A percentile compares a stretch with the other conserved stretches of the same genome.
Evolutionary conservation across 2,888 invertebrate species (phyloP).

Genomic region (Pristionchus fissidentatus): DNA sequence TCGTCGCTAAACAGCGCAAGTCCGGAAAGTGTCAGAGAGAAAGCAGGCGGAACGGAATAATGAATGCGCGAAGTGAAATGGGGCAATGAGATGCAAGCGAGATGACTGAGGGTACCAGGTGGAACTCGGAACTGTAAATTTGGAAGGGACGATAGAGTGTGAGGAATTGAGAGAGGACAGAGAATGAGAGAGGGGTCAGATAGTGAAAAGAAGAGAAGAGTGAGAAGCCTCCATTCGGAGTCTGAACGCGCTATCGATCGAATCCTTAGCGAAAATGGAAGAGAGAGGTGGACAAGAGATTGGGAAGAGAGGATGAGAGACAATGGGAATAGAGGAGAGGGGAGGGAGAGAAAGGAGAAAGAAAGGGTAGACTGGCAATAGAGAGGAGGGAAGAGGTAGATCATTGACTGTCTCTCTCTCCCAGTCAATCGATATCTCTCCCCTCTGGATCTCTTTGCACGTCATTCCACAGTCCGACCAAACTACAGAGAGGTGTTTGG

Average conservation of each 20-base stretch:
- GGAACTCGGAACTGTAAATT: neutral
- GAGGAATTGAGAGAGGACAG: neutral
- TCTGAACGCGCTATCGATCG: neutral
- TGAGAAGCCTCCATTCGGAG: neutral
- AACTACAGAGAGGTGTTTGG: neutral
- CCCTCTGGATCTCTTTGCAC: neutral
- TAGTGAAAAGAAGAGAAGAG: neutral
- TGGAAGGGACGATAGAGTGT: neutral
- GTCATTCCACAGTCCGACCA: neutral
- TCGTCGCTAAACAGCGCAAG: conserved; percentile 29
- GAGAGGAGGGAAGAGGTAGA: neutral
- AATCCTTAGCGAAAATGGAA: neutral
- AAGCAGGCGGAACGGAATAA: neutral
- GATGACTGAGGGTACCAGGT: neutral
- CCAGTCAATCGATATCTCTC: neutral
- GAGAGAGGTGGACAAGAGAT: neutral
- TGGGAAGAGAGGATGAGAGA: neutral
- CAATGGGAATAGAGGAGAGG: neutral
- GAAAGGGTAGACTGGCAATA: conserved; percentile 1
- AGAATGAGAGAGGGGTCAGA: neutral
- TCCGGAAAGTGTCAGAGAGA: neutral
- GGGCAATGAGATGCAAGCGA: conserved; percentile 43
- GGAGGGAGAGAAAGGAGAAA: neutral
- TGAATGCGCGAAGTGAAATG: conserved; percentile 25
- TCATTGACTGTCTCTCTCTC: neutral